Percentiles rank a stretch among this genome's conserved stretches.
Evolutionary conservation across 1,140 invertebrate species (phyloP).

Genomic region (Zaprionus kolodkinae): DNA sequence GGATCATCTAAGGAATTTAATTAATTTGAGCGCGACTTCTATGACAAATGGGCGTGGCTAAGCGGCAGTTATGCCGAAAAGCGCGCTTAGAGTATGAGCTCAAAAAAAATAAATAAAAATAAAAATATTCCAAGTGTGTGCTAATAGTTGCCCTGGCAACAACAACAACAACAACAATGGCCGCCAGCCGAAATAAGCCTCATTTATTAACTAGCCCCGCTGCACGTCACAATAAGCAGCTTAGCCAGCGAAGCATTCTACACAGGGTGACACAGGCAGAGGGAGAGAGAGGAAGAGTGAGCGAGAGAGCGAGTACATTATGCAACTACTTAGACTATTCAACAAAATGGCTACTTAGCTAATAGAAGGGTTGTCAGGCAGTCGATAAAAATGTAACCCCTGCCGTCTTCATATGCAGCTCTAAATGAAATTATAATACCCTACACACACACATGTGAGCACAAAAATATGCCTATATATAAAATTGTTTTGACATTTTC

Average conservation of each 20-base stretch:
- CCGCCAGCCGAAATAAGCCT: slow-evolving; percentile 64
- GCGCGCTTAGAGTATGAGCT: slow-evolving; percentile 39
- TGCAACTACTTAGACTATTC: slow-evolving; percentile 61
- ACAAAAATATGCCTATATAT: slow-evolving; percentile 37
- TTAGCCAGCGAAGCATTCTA: slow-evolving; percentile 62
- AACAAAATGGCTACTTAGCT: slow-evolving; percentile 81
- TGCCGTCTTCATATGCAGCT: slow-evolving; percentile 47
- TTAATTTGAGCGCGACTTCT: slow-evolving; percentile 76
- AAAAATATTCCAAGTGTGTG: slow-evolving; percentile 60
- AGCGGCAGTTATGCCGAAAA: slow-evolving; percentile 68
- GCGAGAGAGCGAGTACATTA: slow-evolving; percentile 43
- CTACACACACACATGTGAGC: slow-evolving; percentile 29
- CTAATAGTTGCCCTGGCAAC: slow-evolving; percentile 51
- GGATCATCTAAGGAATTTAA: slow-evolving; percentile 73
- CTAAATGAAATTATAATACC: slow-evolving; percentile 80
- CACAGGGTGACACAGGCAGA: slow-evolving; percentile 38
- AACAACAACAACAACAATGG: slow-evolving; percentile 54
- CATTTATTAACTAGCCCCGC: slow-evolving; percentile 74
- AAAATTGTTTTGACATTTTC: slow-evolving; percentile 81
- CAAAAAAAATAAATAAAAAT: background rate
- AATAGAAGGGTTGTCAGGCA: slow-evolving; percentile 65
- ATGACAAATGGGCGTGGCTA: slow-evolving; percentile 76
- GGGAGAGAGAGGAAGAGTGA: slow-evolving; percentile 7
- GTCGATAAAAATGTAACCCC: slow-evolving; percentile 62
- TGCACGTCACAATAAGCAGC: slow-evolving; percentile 68